Evolutionary conservation across 1,140 invertebrate genomes (phyloP), one percentile per base, ranked within the genome.

Genomic region (Drosophila tropicalis): DNA sequence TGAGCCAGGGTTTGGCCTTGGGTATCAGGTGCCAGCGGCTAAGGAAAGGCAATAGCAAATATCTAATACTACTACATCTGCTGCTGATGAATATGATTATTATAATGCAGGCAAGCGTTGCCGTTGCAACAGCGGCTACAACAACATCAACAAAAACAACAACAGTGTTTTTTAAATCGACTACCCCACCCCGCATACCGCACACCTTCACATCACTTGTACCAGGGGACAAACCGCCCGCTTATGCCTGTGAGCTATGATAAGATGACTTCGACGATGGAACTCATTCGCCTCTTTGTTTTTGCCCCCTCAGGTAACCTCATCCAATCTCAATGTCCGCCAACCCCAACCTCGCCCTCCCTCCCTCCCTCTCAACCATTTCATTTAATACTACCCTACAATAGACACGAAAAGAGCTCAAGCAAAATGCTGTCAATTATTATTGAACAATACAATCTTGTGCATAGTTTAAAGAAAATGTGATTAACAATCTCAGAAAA

Each of bases 41-140:
- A 51, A 51, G 19, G 17, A 10, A 51, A 51, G 44, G 17, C 44
- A 51, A 51, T 51, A 22, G 44, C 44, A 51, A 51, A 9, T 51
- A 22, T 22, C 7, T 51, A 51, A 7, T 15, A 51, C 17, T 7
- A 19, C 15, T 19, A 12, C 44, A 12, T 9, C 44, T 51, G 44
- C 44, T 51, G 44, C 60, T 55, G 60, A 29, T 55, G 55, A 58
- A 77, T 64, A 47, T 71, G 74, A 77, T 77, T 77, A 76, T 77
- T 76, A 70, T 76, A 70, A 77, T 76, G 73, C 67, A 76, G 34
- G 54, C 72, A 76, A 76, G 73, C 73, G 60, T 64, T 76, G 68
- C 44, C 41, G 61, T 44, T 76, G 29, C 64, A 80, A 72, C 60
- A 66, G 51, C 17, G 47, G 34, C 10, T 13, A 25, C 47, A 81